Base-by-base conservation (phyloP, 2,113 vertebrate species). In the Amphiprion percula region DNA sequence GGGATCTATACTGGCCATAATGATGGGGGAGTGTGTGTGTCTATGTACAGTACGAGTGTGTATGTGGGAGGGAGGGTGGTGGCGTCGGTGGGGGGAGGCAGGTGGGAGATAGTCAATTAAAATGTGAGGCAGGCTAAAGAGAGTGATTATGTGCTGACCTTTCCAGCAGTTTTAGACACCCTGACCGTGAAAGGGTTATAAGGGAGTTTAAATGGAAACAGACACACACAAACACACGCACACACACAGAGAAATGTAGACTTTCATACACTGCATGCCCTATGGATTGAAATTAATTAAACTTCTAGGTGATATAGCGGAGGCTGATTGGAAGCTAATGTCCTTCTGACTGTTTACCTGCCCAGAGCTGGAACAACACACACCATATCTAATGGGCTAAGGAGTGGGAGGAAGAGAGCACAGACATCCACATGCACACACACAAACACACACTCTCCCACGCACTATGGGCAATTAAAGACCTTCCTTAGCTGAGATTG, bases 101-200 rank as follows among this genome's bases (percentile, higher is more conserved):
- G 24, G 79, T 70, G 80, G 82, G 87, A 88, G 89, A 92, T 85
- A 91, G 93, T 94, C 94, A 94, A 94, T 95, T 95, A 95, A 95
- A 94, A 93, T 87, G 90, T 90, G 86, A 92, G 91, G 70, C 90
- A 77, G 89, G 91, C 90, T 94, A 93, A 94, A 93, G 87, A 95
- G 91, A 93, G 91, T 88, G 93, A 94, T 94, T 94, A 93, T 87
- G 84, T 87, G 88, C 83, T 95, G 94, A 95, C 93, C 93, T 94
- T 94, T 95, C 87, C 90, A 93, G 90, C 86, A 85, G 86, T 92
- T 93, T 92, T 85, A 83, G 78, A 89, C 82, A 88, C 77, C 87
- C 82, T 82, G 83, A 86, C 88, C 60, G 80, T 92, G 85, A 90
- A 90, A 81, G 87, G 84, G 84, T 92, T 93, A 87, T 89, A 82